Evolutionary conservation across 2,113 vertebrate genomes (phyloP).

Genomic region (Zosterops lateralis): DNA sequence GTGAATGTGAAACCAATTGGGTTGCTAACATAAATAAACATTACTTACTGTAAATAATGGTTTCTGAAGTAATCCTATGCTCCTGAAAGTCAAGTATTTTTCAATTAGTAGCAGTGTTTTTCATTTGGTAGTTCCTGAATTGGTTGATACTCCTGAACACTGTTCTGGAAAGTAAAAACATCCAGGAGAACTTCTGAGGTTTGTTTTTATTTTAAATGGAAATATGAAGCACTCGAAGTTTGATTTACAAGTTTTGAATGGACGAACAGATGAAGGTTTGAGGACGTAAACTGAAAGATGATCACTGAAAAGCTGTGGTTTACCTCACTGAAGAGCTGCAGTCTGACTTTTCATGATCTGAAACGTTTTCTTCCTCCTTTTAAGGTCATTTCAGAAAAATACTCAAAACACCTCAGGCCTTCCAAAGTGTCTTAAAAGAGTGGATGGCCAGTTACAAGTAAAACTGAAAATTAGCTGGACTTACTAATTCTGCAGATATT

Average conservation of each 20-base stretch:
- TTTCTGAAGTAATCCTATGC: neutral
- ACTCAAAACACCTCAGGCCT: neutral
- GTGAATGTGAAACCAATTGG: neutral
- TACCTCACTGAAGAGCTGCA: neutral
- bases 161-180: neutral
- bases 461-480: neutral
- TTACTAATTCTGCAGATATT: neutral
- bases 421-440: neutral
- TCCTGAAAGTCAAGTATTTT: constrained; percentile 14
- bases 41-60: neutral
- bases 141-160: neutral
- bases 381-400: neutral
- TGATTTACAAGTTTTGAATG: neutral
- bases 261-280: neutral
- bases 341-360: neutral
- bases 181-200: neutral
- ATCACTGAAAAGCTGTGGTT: neutral
- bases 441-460: neutral
- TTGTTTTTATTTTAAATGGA: neutral
- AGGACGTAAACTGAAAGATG: neutral
- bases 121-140: neutral
- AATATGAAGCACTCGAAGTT: neutral
- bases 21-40: constrained; percentile 16
- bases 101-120: neutral
- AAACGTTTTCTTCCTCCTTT: neutral